Conservation (phyloP, 2,888 invertebrate species). For the Chrysolina haemoptera region DNA sequence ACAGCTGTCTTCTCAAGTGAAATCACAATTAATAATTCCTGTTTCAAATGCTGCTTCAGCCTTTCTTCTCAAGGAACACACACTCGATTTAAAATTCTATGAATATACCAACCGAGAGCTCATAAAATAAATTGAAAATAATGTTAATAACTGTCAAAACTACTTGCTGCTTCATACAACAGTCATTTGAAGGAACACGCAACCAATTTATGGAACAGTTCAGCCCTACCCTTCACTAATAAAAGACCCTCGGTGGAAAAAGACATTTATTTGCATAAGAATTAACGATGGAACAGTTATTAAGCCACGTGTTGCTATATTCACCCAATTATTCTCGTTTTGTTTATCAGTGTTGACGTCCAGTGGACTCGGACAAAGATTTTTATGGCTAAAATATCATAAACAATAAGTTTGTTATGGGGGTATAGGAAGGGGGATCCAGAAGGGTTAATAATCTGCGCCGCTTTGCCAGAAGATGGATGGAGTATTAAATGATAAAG, state of each 20-base stretch:
- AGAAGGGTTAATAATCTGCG: conserved; percentile 6
- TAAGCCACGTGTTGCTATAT: conserved; percentile 50
- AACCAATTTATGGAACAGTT: conserved; percentile 35
- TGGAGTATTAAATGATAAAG: background rate
- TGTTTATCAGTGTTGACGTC: conserved; percentile 43
- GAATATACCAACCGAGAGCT: conserved; percentile 15
- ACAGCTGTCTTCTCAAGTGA: too few species aligned
- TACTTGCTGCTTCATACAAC: conserved; percentile 18
- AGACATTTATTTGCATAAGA: conserved; percentile 55
- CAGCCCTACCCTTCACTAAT: conserved; percentile 36
- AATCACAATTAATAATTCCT: too few species aligned
- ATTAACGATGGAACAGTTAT: conserved; percentile 49
- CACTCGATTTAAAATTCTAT: background rate
- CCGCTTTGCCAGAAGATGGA: background rate
- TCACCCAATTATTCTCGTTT: conserved; percentile 48
- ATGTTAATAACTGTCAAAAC: conserved; percentile 20
- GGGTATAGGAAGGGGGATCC: conserved; percentile 6
- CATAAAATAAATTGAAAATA: conserved; percentile 19
- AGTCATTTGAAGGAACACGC: conserved; percentile 25
- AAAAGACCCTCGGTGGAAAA: conserved; percentile 41
- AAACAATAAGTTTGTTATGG: conserved; percentile 35
- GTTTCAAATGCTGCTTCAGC: background rate
- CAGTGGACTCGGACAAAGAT: conserved; percentile 41
- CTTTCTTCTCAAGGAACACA: background rate
- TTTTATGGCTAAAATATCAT: conserved; percentile 41